Percentiles rank a stretch among this genome's conserved stretches.
These are phyloP conservation scores for Solenopsis fugax DNA, from an alignment of 1,140 invertebrate genomes.

Conservation along the genomic window DNA sequence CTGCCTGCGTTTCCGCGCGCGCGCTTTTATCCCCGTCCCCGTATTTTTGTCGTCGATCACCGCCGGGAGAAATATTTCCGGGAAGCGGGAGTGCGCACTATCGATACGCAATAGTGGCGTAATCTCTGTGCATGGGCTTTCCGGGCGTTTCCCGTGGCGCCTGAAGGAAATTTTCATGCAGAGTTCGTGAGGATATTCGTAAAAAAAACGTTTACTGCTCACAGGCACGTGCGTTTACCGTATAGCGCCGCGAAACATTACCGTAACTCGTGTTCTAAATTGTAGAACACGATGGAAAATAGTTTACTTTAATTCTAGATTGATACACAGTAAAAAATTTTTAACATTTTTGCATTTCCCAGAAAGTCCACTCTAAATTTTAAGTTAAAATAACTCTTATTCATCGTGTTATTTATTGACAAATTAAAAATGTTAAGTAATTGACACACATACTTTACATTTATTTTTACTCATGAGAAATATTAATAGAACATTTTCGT, in stretches of 20 bases:
- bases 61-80: slow-evolving; percentile 29
- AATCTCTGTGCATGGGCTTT: neutral
- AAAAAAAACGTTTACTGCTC: neutral
- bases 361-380: too few relatives aligned
- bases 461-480: too few relatives aligned
- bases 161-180: neutral
- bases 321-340: neutral
- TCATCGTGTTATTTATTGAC: too few relatives aligned
- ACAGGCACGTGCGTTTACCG: neutral
- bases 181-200: neutral
- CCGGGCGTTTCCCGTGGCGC: neutral
- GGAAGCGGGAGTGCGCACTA: neutral
- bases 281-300: neutral
- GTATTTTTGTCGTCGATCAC: slow-evolving; percentile 25
- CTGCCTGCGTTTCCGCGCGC: slow-evolving; percentile 8
- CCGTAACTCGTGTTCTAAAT: neutral
- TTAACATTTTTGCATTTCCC: too few relatives aligned
- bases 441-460: too few relatives aligned
- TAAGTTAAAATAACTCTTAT: too few relatives aligned
- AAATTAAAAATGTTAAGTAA: too few relatives aligned
- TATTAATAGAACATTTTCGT: too few relatives aligned
- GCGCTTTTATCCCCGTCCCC: slow-evolving; percentile 13
- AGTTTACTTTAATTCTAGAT: neutral
- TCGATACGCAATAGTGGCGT: slow-evolving; percentile 1
- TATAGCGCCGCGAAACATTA: neutral